Conservation (phyloP, 2,113 vertebrate genomes). For the Syngnathoides biaculeatus region DNA sequence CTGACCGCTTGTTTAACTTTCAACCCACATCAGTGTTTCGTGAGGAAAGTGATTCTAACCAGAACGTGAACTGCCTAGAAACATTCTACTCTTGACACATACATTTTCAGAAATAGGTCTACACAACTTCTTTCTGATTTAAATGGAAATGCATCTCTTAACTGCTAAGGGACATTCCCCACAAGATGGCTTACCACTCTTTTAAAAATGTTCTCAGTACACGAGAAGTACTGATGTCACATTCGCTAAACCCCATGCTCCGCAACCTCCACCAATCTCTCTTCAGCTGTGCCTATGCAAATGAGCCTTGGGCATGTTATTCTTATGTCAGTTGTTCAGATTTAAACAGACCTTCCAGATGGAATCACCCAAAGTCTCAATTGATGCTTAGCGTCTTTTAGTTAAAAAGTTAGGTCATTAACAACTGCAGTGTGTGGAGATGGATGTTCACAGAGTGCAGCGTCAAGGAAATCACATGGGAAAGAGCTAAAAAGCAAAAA, state of each 20-base stretch:
- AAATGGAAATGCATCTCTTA: conserved; percentile 4
- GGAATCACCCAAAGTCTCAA: conserved; percentile 71
- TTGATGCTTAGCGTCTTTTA: conserved; percentile 73
- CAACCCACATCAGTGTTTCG: background rate
- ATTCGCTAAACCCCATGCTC: conserved; percentile 8
- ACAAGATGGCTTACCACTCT: conserved; percentile 9
- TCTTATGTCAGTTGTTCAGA: conserved; percentile 65
- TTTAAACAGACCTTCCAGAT: conserved; percentile 69
- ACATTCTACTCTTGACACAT: background rate
- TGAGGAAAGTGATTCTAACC: background rate
- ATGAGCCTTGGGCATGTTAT: conserved; percentile 43
- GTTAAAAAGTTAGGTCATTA: conserved; percentile 73
- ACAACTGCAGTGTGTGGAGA: conserved; percentile 35
- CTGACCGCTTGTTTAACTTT: background rate
- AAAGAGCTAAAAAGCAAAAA: conserved; percentile 32
- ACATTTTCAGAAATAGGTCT: conserved; percentile 17
- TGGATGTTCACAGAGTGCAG: conserved; percentile 10
- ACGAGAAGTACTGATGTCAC: conserved; percentile 40
- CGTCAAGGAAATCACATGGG: conserved; percentile 23
- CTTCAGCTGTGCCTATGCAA: conserved; percentile 27
- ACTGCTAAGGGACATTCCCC: conserved; percentile 11
- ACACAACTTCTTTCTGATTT: conserved; percentile 4
- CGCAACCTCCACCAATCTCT: background rate
- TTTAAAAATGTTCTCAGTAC: conserved; percentile 13
- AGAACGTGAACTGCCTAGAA: background rate